A percentile compares a stretch with the other conserved stretches of the same genome.
These are phyloP conservation scores for Melinaea menophilus DNA, from an alignment of 2,888 invertebrate species.

Conservation along the genomic window DNA sequence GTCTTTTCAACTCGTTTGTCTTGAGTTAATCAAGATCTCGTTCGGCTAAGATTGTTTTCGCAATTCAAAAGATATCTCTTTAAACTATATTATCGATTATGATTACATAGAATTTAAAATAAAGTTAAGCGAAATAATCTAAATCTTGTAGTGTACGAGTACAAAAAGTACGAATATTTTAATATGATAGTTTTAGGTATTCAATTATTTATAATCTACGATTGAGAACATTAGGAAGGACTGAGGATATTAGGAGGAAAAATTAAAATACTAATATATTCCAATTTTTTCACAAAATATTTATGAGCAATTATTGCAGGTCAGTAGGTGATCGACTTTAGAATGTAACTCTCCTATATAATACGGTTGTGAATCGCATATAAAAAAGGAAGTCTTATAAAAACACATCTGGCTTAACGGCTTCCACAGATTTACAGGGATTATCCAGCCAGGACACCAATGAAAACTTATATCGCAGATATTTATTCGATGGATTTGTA, in stretches of 20 bases:
- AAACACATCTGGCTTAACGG: slow-evolving; percentile 52
- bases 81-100: too few relatives aligned
- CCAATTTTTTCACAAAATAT: slow-evolving; percentile 20
- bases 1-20: slow-evolving; percentile 37
- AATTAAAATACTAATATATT: slow-evolving; percentile 11
- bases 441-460: slow-evolving; percentile 48
- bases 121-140: too few relatives aligned
- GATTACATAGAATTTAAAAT: too few relatives aligned
- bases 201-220: too few relatives aligned
- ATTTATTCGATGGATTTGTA: slow-evolving; percentile 32
- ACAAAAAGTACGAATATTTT: too few relatives aligned
- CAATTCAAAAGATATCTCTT: slow-evolving; percentile 25
- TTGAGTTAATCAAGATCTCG: slow-evolving; percentile 34
- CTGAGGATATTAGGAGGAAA: too few relatives aligned
- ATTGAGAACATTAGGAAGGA: too few relatives aligned
- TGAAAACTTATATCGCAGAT: slow-evolving; percentile 39
- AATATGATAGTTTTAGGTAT: too few relatives aligned
- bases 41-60: slow-evolving; percentile 32
- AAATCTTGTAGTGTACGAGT: too few relatives aligned
- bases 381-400: slow-evolving; percentile 53
- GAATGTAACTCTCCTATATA: slow-evolving; percentile 11
- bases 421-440: slow-evolving; percentile 63
- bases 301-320: slow-evolving; percentile 15
- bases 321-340: slow-evolving; percentile 25
- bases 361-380: slow-evolving; percentile 28